Base-by-base conservation (phyloP, 2,113 vertebrate genomes). In the Psephotus haematonotus region DNA sequence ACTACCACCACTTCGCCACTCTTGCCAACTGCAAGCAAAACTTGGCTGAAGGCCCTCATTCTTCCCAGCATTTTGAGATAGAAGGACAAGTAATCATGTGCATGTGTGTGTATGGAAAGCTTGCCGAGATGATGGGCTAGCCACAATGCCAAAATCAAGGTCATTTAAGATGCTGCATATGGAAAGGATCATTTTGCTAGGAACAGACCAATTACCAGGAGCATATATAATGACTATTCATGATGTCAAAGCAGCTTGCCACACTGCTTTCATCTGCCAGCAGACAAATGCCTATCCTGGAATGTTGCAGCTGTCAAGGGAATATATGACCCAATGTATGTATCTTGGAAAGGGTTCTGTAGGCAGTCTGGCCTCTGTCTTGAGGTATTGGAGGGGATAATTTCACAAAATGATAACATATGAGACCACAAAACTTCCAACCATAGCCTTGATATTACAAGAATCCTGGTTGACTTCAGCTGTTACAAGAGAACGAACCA, bases 381-480 rank as follows among this genome's bases (percentile, higher is more conserved):
- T 91, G 88, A 88, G 49, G 65, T 88, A 86, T 0, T n/a, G n/a
- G 47, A 94, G 62, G 91, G 37, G 27, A 82, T 84, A 82, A 95
- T 93, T 89, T 59, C 70, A 92, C 86, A 93, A 89, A 95, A 94
- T 90, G 24, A 91, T 74, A 82, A 79, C 31, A 68, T 90, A n/a
- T 1, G 44, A 91, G 52, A 81, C 96, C 95, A 72, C 95, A 97
- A 53, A 87, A 92, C 88, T 79, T 93, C 78, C 88, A 95, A 94
- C 65, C 77, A 93, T 24, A 94, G 86, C 86, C 78, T 82, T 79
- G 90, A 91, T 62, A 87, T 71, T 87, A 62, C 81, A 93, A 93
- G 83, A 76, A 92, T 71, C 85, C 91, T 84, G 93, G 90, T 5
- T 96, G 86, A 94, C 84, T 94, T 95, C 95, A 97, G 93, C 86